A percentile compares a stretch with the other conserved stretches of the same genome.
phyloP scores from a whole-genome alignment of 2,113 vertebrate genomes.

The Lophotis ruficrista region DNA sequence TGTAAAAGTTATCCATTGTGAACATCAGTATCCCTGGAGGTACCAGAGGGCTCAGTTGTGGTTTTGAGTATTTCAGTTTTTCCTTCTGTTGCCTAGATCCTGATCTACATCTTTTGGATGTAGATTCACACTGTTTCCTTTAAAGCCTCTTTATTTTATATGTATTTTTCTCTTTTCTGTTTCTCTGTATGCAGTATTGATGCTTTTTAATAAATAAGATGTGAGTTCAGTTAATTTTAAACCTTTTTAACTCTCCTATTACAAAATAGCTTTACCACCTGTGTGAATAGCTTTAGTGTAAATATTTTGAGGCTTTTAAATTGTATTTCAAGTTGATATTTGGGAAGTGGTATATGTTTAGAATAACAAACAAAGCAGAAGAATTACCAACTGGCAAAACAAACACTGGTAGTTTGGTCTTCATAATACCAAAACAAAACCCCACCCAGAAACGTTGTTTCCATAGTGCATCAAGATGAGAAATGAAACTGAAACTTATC shows the following conservation, averaged over 20 bases:
- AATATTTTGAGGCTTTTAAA: not conserved
- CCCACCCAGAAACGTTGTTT: not conserved
- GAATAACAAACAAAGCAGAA: not conserved
- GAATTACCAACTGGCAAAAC: not conserved
- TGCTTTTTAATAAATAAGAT: not conserved
- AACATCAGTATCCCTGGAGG: not conserved
- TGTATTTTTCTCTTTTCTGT: not conserved
- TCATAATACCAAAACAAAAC: not conserved
- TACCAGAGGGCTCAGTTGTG: not conserved
- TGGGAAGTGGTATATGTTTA: not conserved
- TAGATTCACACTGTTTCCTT: not conserved
- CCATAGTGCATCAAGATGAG: not conserved
- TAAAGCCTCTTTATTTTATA: not conserved
- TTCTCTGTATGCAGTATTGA: not conserved
- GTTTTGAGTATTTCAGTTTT: not conserved
- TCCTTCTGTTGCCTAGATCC: not conserved
- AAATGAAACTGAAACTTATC: constrained; percentile 24
- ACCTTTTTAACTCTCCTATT: not conserved
- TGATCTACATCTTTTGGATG: not conserved
- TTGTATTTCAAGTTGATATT: not conserved
- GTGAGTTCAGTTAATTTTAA: not conserved
- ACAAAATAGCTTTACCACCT: not conserved
- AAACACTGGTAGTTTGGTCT: not conserved
- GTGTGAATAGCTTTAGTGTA: not conserved
- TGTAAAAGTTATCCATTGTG: not conserved